Percentiles rank a stretch among this genome's conserved stretches.
Conservation (phyloP, 2,113 vertebrate genomes). For the Xenopus borealis region DNA sequence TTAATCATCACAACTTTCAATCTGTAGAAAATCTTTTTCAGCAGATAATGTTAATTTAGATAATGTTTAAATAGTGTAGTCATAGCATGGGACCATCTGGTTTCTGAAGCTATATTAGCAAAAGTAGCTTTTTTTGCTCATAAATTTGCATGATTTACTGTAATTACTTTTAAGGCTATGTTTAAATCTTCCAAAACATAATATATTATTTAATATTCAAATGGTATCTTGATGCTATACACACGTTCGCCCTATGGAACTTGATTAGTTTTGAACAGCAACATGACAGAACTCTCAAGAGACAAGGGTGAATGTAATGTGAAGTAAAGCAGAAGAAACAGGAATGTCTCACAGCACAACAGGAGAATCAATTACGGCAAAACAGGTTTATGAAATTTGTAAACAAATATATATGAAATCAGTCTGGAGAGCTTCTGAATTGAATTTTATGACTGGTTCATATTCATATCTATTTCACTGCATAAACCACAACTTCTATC, state of each 20-base stretch:
- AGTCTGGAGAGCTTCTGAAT: neutral
- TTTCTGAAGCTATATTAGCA: slow-evolving; percentile 2
- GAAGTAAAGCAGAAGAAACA: neutral
- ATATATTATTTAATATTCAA: neutral
- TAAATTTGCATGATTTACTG: slow-evolving; percentile 14
- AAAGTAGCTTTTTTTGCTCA: neutral
- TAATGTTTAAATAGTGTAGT: neutral
- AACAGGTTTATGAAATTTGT: neutral
- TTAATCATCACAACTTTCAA: neutral
- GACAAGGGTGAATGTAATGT: neutral
- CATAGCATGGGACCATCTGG: neutral
- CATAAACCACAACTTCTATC: neutral
- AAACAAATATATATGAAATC: slow-evolving; percentile 6
- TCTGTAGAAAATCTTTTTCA: neutral
- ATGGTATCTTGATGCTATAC: neutral
- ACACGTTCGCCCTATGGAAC: neutral
- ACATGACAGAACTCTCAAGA: neutral
- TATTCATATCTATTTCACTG: neutral
- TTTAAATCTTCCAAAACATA: neutral
- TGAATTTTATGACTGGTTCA: neutral
- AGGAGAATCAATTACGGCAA: slow-evolving; percentile 13
- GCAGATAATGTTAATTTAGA: neutral
- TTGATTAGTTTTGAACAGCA: neutral
- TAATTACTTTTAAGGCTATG: slow-evolving; percentile 5
- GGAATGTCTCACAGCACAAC: neutral